phyloP scores from a whole-genome alignment of 2,113 vertebrate genomes.

The Saguinus imperator region DNA sequence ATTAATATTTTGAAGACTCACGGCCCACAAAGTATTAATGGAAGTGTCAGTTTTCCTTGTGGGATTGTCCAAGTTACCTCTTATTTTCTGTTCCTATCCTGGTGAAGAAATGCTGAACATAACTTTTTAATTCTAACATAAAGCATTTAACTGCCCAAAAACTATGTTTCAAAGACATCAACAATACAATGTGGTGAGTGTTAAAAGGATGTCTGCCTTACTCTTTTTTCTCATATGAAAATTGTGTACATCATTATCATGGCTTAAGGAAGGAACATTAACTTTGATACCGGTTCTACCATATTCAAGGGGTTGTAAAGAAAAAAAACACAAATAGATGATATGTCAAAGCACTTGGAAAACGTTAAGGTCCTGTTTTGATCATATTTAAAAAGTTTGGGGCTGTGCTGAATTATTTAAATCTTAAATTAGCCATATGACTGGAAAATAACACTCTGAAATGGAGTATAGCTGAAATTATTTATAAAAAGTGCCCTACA shows the following conservation, averaged over 20 bases:
- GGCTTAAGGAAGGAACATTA: neutral
- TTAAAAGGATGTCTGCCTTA: neutral
- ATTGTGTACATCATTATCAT: neutral
- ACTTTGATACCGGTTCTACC: neutral
- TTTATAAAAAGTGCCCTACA: neutral
- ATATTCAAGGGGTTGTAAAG: neutral
- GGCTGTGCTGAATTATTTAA: neutral
- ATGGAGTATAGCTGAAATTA: neutral
- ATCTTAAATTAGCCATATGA: neutral
- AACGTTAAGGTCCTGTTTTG: neutral
- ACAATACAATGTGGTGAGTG: neutral
- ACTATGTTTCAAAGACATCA: neutral
- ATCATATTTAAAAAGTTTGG: neutral
- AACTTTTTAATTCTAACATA: neutral
- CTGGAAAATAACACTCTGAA: neutral
- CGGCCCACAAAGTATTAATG: neutral
- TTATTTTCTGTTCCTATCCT: neutral
- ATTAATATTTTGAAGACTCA: constrained; percentile 20
- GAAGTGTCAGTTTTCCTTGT: neutral
- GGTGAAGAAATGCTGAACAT: neutral
- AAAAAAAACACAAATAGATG: neutral
- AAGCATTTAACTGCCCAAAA: neutral
- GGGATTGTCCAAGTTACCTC: neutral
- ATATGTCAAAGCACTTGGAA: neutral
- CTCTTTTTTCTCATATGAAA: neutral